Evolutionary conservation across 2,113 vertebrate genomes (phyloP).

Genomic region (Myrmecobius fasciatus): DNA sequence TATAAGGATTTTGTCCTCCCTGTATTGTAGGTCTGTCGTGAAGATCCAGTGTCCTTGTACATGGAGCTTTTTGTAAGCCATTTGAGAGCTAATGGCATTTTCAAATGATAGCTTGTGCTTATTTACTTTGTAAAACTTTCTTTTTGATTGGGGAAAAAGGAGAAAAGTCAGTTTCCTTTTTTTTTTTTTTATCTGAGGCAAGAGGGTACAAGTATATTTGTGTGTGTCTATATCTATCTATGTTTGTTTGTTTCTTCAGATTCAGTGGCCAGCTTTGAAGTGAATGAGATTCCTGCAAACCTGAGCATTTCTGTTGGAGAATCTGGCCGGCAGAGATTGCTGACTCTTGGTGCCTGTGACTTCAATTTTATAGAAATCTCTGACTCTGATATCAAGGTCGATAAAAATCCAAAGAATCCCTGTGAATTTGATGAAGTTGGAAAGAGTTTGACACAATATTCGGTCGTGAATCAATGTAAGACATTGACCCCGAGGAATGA

Average conservation of each 20-base stretch:
- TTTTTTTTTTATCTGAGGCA: not conserved
- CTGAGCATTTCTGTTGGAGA: not conserved
- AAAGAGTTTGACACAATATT: not conserved
- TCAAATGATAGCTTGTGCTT: not conserved
- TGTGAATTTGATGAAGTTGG: not conserved
- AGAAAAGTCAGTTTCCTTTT: not conserved
- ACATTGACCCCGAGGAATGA: not conserved
- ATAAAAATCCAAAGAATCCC: not conserved
- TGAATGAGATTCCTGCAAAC: not conserved
- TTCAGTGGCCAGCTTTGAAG: not conserved
- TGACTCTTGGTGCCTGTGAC: not conserved
- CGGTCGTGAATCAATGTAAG: not conserved
- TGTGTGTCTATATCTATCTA: not conserved
- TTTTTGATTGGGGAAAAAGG: not conserved
- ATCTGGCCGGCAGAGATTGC: not conserved
- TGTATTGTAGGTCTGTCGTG: not conserved
- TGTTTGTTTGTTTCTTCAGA: not conserved
- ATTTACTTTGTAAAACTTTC: not conserved
- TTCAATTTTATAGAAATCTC: not conserved
- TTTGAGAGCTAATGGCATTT: not conserved
- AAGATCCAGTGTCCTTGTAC: not conserved
- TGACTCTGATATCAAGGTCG: not conserved
- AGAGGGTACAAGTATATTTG: not conserved
- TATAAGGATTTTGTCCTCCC: not conserved
- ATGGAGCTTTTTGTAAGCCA: not conserved